Percentiles rank a stretch among this genome's conserved stretches.
Evolutionary conservation across 2,888 invertebrate species (phyloP).

Genomic region (Agrochola litura): DNA sequence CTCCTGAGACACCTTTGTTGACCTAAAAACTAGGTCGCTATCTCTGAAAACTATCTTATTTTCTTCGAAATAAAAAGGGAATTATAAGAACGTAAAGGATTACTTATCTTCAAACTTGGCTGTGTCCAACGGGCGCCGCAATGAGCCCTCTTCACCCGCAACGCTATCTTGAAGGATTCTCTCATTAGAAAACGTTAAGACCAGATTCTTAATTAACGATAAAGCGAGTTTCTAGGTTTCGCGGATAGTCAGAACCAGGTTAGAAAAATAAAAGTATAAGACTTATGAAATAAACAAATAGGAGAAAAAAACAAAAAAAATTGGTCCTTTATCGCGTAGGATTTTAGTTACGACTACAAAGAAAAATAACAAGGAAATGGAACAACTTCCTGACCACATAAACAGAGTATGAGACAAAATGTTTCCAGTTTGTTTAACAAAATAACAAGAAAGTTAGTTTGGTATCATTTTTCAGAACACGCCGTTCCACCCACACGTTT

Average conservation of each 20-base stretch:
- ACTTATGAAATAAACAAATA: conserved; percentile 1
- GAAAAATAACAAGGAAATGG: conserved; percentile 35
- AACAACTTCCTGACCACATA: conserved; percentile 47
- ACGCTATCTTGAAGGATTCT: conserved; percentile 46
- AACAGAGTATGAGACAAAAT: conserved; percentile 48
- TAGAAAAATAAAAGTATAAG: background rate
- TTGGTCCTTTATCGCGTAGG: conserved; percentile 20
- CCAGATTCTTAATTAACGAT: conserved; percentile 53
- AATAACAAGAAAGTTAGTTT: conserved; percentile 55
- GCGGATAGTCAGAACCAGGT: conserved; percentile 17
- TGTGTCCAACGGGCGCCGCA: conserved; percentile 36
- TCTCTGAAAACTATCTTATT: conserved; percentile 37
- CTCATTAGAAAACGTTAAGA: conserved; percentile 51
- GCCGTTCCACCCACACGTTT: conserved; percentile 50
- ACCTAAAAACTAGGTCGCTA: conserved; percentile 49
- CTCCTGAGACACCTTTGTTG: conserved; percentile 33
- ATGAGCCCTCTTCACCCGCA: conserved; percentile 49
- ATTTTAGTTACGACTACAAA: conserved; percentile 34
- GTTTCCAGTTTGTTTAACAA: conserved; percentile 46
- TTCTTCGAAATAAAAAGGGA: conserved; percentile 45
- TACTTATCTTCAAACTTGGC: conserved; percentile 45
- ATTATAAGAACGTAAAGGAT: conserved; percentile 49
- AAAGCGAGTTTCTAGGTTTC: conserved; percentile 38
- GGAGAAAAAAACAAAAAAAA: background rate
- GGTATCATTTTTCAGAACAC: conserved; percentile 65